Base-by-base conservation (phyloP, 2,113 vertebrate genomes). In the Alosa alosa region DNA sequence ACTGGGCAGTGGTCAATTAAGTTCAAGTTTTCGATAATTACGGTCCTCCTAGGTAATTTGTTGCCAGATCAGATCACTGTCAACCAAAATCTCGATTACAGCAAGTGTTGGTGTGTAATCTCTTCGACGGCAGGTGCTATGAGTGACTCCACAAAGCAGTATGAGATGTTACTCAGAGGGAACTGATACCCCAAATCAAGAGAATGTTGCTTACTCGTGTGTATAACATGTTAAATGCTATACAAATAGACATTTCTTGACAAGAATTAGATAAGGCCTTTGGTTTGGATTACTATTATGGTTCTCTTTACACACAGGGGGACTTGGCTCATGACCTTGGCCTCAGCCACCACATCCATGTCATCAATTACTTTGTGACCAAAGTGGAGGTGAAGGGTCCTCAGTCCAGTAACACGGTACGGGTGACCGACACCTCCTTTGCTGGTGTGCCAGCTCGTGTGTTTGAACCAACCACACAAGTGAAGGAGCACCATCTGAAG, bases 401-500 rank as follows among this genome's bases (percentile, higher is more conserved):
- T 0, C 86, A 89, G 84, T 96, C 97, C 1, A 94, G 95, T 1
- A 78, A 93, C 0, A 84, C 84, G 4, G 90, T 98, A 85, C 93
- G 93, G 3, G 97, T 99, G 86, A 94, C 92, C 0, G 98, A 99
- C 88, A 92, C 95, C 0, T 25, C 90, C 64, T 97, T 99, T 82
- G 96, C 96, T 0, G 96, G 97, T 0, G 96, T 99, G 9, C 95
- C 96, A 85, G 94, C 97, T 83, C 90, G 98, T 15, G 95, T 99
- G 68, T 99, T 97, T 83, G 94, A 96, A 90, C 95, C 97, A 0
- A 89, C 89, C 1, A 89, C 86, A 0, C 92, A 90, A 0, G 89
- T 83, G 84, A 83, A 7, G 20, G 89, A 91, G 39, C 91, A 91
- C 81, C 90, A 31, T 0, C 94, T 96, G 84, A 97, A 92, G 86